Conservation (phyloP, 2,888 invertebrate genomes). For the Metalampra italica region DNA sequence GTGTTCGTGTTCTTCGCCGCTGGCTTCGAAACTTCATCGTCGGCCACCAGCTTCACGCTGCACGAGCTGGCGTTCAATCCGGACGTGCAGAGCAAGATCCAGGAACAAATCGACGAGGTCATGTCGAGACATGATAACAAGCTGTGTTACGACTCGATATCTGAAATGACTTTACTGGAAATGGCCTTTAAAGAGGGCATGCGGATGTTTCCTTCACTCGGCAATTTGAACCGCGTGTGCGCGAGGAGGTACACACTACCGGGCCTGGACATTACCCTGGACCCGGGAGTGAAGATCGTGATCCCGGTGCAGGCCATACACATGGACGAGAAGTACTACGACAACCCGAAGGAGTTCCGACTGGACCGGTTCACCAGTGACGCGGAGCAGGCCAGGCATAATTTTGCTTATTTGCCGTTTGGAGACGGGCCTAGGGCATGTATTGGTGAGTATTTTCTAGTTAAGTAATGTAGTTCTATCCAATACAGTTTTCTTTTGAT, state of each 20-base stretch:
- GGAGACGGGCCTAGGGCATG: conserved; percentile 29
- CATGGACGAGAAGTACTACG: conserved; percentile 27
- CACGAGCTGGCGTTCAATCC: conserved; percentile 44
- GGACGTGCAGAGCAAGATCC: conserved; percentile 36
- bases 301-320: conserved; percentile 30
- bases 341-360: conserved; percentile 25
- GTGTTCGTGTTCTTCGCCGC: conserved; percentile 22
- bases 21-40: conserved; percentile 40
- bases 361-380: conserved; percentile 27
- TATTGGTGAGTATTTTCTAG: conserved; percentile 17
- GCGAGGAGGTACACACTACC: conserved; percentile 23
- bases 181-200: conserved; percentile 34
- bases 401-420: conserved; percentile 27
- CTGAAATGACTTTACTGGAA: conserved; percentile 35
- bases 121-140: conserved; percentile 25
- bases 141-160: conserved; percentile 33
- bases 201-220: conserved; percentile 26
- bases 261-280: conserved; percentile 25
- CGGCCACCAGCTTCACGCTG: conserved; percentile 39
- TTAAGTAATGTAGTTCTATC: background rate
- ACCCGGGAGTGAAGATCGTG: conserved; percentile 22
- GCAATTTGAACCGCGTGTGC: conserved; percentile 20
- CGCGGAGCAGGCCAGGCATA: conserved; percentile 13
- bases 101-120: conserved; percentile 39
- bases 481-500: too few species aligned